phyloP scores from a whole-genome alignment of 2,888 invertebrate species.

The Trichogramma dendrolimi region DNA sequence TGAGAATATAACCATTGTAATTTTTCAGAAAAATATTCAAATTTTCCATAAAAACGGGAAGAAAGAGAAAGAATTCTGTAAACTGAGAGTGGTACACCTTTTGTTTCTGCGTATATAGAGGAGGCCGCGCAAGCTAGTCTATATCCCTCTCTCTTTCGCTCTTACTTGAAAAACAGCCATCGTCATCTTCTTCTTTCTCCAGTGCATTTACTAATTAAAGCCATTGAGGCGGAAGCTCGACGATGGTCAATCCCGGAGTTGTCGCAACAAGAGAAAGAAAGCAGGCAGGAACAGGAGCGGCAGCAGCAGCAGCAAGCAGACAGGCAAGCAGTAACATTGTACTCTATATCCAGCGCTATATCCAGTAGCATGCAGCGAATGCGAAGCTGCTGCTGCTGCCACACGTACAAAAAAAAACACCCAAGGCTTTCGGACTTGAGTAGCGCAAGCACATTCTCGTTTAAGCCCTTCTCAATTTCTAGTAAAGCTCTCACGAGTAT shows the following conservation, averaged over 20 bases:
- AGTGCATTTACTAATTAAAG: slow-evolving; percentile 27
- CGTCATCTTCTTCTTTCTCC: slow-evolving; percentile 3
- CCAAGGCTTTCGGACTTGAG: slow-evolving; percentile 10
- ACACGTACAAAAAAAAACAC: slow-evolving; percentile 18
- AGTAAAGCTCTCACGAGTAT: slow-evolving; percentile 9
- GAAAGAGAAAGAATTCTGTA: too few relatives aligned
- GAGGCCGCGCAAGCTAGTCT: too few relatives aligned
- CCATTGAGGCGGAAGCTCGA: slow-evolving; percentile 20
- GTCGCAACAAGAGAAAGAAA: slow-evolving; percentile 7
- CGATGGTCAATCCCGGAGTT: slow-evolving; percentile 13
- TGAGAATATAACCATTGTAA: too few relatives aligned
- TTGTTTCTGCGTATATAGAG: too few relatives aligned
- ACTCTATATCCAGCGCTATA: too few relatives aligned
- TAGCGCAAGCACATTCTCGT: slow-evolving; percentile 23
- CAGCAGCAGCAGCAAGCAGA: background rate
- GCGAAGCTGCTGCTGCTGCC: background rate
- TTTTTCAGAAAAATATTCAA: too few relatives aligned
- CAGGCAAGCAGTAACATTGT: too few relatives aligned
- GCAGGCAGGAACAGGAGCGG: background rate
- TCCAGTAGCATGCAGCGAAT: too few relatives aligned
- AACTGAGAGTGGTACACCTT: too few relatives aligned
- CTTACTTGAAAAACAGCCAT: too few relatives aligned
- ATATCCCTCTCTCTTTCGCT: too few relatives aligned
- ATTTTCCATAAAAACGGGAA: too few relatives aligned
- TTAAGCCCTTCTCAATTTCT: slow-evolving; percentile 26